Conservation (phyloP, 2,113 vertebrate species). For the Hemiprocne comata region DNA sequence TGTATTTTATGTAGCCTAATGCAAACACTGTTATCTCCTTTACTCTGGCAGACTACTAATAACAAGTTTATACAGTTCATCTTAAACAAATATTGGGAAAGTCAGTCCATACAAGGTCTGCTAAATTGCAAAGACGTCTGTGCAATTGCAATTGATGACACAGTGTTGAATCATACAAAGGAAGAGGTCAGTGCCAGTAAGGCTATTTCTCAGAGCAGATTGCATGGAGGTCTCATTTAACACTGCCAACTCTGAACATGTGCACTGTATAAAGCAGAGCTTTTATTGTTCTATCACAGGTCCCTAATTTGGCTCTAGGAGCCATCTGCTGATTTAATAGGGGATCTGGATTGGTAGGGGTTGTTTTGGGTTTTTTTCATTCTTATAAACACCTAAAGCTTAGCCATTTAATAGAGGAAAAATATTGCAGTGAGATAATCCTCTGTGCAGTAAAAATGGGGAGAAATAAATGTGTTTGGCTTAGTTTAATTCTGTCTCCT, state of each 20-base stretch:
- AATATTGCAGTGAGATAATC: conserved; percentile 44
- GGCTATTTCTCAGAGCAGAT: conserved; percentile 25
- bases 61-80: conserved; percentile 54
- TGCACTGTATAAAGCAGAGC: conserved; percentile 16
- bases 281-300: conserved; percentile 50
- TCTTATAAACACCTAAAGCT: conserved; percentile 40
- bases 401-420: conserved; percentile 45
- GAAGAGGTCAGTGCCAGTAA: conserved; percentile 33
- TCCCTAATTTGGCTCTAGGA: conserved; percentile 53
- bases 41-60: neutral
- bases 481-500: conserved; percentile 66
- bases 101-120: conserved; percentile 49
- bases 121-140: conserved; percentile 16
- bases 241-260: conserved; percentile 36
- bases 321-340: conserved; percentile 60
- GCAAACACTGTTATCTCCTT: conserved; percentile 43
- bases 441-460: neutral
- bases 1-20: neutral
- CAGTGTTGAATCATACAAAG: conserved; percentile 7
- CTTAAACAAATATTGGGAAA: conserved; percentile 65
- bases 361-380: neutral
- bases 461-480: neutral
- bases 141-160: conserved; percentile 15
- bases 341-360: conserved; percentile 1
- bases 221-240: conserved; percentile 35